Percentiles rank a stretch among this genome's conserved stretches.
These are phyloP conservation scores for Hapalemur alaotrensis DNA, from an alignment of 2,797 vertebrate genomes.

Conservation along the genomic window DNA sequence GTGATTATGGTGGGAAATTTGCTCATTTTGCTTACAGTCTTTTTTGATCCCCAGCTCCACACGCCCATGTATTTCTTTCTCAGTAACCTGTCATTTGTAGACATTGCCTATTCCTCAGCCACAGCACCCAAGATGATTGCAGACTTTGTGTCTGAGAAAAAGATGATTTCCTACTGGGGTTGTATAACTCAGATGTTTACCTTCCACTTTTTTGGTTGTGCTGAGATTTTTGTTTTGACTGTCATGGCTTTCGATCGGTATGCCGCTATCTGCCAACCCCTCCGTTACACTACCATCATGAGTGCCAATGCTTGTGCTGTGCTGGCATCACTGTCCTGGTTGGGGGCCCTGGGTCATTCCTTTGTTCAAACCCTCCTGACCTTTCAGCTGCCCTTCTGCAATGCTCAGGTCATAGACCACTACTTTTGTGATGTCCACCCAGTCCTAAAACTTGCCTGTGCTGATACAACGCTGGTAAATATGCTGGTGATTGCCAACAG, in stretches of 20 bases:
- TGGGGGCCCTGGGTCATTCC: constrained; percentile 66
- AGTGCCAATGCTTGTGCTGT: constrained; percentile 18
- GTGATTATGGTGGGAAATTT: constrained; percentile 63
- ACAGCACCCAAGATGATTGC: constrained; percentile 73
- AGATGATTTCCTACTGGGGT: constrained; percentile 66
- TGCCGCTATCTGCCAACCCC: constrained; percentile 70
- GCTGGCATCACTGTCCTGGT: constrained; percentile 59
- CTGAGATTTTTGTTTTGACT: constrained; percentile 71
- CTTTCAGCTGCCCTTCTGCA: constrained; percentile 70
- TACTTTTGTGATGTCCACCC: constrained; percentile 75
- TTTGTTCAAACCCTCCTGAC: constrained; percentile 70
- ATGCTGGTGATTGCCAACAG: constrained; percentile 67
- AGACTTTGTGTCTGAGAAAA: constrained; percentile 64
- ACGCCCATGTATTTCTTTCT: constrained; percentile 77
- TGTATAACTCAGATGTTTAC: constrained; percentile 75
- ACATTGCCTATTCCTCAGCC: constrained; percentile 72
- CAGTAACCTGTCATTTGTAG: constrained; percentile 71
- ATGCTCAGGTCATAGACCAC: constrained; percentile 58
- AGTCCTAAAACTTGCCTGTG: constrained; percentile 69
- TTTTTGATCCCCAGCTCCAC: constrained; percentile 47
- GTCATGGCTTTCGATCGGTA: constrained; percentile 75
- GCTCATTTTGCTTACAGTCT: constrained; percentile 62
- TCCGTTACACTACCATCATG: constrained; percentile 58
- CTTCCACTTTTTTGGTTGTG: constrained; percentile 75
- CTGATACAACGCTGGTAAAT: constrained; percentile 67